Conservation (phyloP, 2,113 vertebrate genomes). For the Mastomys coucha region DNA sequence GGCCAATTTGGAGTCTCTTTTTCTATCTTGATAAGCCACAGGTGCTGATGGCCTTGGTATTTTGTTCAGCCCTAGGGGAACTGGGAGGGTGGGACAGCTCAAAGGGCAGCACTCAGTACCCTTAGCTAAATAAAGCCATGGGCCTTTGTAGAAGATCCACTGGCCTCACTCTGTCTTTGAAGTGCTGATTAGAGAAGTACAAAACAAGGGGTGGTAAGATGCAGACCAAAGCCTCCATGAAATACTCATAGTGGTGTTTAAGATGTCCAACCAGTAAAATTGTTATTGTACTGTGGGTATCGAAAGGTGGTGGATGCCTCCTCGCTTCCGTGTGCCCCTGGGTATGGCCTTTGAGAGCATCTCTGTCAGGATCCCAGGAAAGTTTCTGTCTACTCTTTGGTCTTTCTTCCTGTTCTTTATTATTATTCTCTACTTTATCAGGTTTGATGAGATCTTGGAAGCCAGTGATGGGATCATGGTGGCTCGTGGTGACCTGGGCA, state of each 20-base stretch:
- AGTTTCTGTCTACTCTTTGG: not conserved
- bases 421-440: conserved; percentile 65
- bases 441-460: conserved; percentile 99
- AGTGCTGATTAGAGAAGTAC: not conserved
- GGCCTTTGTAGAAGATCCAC: not conserved
- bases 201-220: not conserved
- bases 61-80: not conserved
- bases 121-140: not conserved
- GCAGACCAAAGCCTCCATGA: not conserved
- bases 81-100: not conserved
- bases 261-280: not conserved
- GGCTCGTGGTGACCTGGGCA: conserved; percentile 97
- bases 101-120: not conserved
- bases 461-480: conserved; percentile 99
- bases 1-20: not conserved
- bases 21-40: not conserved
- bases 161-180: not conserved
- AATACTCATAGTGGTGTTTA: not conserved
- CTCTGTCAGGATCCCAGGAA: not conserved
- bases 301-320: not conserved
- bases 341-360: not conserved
- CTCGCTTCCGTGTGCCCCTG: not conserved
- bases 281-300: too few relatives aligned
- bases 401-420: accelerated
- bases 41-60: not conserved